These are phyloP conservation scores for Hyperoplus lanceolatus DNA, from an alignment of 2,797 vertebrate genomes.

Conservation along the genomic window DNA sequence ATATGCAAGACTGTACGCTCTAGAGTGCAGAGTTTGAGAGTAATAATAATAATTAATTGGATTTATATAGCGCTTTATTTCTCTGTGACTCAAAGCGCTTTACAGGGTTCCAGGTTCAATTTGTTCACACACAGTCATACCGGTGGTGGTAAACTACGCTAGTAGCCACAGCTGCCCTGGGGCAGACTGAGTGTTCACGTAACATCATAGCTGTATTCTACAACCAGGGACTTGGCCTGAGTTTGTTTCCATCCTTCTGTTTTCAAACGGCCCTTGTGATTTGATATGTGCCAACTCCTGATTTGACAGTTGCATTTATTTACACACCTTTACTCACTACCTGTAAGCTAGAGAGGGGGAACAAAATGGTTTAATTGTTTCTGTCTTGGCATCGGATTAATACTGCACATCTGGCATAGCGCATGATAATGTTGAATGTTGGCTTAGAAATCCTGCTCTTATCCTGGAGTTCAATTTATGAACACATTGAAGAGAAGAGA, in stretches of 20 bases:
- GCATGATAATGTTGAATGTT: not conserved
- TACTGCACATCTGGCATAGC: not conserved
- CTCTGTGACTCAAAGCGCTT: no score
- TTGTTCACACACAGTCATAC: no score
- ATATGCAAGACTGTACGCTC: not conserved
- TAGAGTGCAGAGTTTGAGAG: not conserved
- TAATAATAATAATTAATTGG: no score
- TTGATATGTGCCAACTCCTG: slow-evolving; percentile 7
- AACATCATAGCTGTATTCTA: slow-evolving; percentile 2
- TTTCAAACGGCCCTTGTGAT: slow-evolving; percentile 5
- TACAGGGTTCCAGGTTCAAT: no score
- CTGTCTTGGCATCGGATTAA: not conserved
- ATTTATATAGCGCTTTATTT: no score
- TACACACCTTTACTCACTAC: slow-evolving; percentile 8
- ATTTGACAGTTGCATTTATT: slow-evolving; percentile 13
- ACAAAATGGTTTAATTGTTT: slow-evolving; percentile 5
- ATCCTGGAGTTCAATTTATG: not conserved
- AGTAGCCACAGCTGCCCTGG: no score
- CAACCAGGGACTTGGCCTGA: slow-evolving; percentile 14
- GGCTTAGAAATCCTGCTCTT: not conserved
- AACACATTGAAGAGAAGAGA: not conserved
- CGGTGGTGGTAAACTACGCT: no score
- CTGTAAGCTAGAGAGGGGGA: slow-evolving; percentile 6
- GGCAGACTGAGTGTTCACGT: slow-evolving; percentile 1
- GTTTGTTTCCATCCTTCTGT: slow-evolving; percentile 28